Conservation (phyloP, 2,113 vertebrate species). For the Podarcis cretensis region DNA sequence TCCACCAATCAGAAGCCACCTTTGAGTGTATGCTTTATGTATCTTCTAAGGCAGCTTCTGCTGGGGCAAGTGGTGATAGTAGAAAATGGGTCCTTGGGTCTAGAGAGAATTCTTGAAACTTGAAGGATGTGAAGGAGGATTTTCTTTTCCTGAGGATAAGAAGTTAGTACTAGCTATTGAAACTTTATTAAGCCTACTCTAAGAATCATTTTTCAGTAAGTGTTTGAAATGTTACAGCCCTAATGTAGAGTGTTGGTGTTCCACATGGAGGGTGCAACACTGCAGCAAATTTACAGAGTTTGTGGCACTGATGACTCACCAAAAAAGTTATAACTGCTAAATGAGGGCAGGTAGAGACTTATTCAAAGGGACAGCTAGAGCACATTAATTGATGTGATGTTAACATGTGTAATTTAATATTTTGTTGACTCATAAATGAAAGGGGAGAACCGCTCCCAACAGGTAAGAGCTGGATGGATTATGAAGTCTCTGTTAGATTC, state of each 20-base stretch:
- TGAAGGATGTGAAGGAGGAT: not conserved
- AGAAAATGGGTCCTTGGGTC: not conserved
- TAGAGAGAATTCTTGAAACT: not conserved
- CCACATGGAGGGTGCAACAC: not conserved
- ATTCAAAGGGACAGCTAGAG: constrained; percentile 41
- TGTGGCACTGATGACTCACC: not conserved
- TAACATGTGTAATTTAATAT: constrained; percentile 25
- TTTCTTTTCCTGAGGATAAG: not conserved
- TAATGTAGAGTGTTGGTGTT: not conserved
- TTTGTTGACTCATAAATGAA: constrained; percentile 9
- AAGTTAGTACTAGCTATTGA: not conserved
- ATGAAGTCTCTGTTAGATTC: constrained; percentile 31
- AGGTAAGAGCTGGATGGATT: constrained; percentile 56
- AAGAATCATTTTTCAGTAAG: not conserved
- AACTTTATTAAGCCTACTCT: no score
- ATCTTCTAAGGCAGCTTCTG: not conserved
- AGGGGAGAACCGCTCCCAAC: constrained; percentile 44
- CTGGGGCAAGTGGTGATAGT: not conserved
- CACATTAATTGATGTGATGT: constrained; percentile 24
- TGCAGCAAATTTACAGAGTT: not conserved
- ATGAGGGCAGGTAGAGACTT: not conserved
- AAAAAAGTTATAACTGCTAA: constrained; percentile 58
- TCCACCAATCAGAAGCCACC: no score
- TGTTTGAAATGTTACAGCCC: not conserved
- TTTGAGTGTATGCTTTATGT: no score